phyloP scores from a whole-genome alignment of 2,888 invertebrate genomes.

The Ischnus inquisitorius region DNA sequence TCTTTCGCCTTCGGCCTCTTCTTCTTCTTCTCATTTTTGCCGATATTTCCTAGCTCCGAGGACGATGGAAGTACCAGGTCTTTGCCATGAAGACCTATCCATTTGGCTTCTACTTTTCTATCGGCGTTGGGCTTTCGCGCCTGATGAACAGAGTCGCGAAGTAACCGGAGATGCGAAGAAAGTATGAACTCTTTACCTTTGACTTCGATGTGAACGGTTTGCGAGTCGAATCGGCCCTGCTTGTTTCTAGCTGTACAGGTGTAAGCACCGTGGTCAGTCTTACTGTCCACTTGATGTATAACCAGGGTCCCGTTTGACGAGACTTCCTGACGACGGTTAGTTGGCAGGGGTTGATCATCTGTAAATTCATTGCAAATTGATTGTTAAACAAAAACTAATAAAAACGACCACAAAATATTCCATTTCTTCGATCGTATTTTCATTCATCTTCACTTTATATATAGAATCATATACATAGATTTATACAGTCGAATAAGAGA shows the following conservation, averaged over 20 bases:
- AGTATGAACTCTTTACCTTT: conserved; percentile 82
- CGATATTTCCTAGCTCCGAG: conserved; percentile 30
- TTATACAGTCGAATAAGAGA: neutral
- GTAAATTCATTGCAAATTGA: conserved; percentile 67
- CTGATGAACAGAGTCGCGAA: conserved; percentile 4
- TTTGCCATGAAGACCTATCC: conserved; percentile 48
- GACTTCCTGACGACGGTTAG: conserved; percentile 94
- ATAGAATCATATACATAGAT: too few species aligned
- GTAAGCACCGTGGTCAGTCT: conserved; percentile 95
- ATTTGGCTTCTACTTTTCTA: conserved; percentile 36
- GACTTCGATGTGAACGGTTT: conserved; percentile 86
- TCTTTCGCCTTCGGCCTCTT: conserved; percentile 10
- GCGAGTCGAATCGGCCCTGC: conserved; percentile 92
- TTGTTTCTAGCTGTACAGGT: conserved; percentile 95
- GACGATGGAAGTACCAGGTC: conserved; percentile 64
- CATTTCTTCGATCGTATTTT: neutral
- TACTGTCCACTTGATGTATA: conserved; percentile 94
- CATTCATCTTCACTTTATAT: neutral
- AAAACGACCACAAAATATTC: neutral
- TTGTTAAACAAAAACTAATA: too few species aligned
- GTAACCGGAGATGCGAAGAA: neutral
- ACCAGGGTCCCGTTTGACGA: conserved; percentile 95
- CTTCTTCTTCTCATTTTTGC: conserved; percentile 6
- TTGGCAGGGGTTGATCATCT: conserved; percentile 95
- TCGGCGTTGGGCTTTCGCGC: neutral